These are phyloP conservation scores for Drosophila chauvacae DNA, from an alignment of 1,140 invertebrate genomes.

Conservation along the genomic window DNA sequence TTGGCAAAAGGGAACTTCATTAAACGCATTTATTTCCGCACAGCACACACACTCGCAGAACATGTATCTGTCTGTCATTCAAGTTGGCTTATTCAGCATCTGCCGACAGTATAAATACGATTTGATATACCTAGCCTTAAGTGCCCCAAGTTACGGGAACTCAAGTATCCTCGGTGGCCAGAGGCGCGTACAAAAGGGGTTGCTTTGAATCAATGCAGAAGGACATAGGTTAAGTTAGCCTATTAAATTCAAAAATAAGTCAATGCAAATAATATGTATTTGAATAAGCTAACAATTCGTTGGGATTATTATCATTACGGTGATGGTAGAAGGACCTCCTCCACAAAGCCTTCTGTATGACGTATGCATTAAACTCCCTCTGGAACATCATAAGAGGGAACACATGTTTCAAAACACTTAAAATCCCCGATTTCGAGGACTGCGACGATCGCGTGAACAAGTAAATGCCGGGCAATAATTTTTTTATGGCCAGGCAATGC, in stretches of 20 bases:
- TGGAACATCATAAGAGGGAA: constrained; percentile 25
- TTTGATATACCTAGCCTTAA: constrained; percentile 41
- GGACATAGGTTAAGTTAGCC: background rate
- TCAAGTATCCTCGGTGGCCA: constrained; percentile 11
- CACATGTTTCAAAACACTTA: constrained; percentile 74
- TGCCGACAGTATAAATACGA: constrained; percentile 58
- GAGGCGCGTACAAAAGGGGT: background rate
- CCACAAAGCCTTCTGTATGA: background rate
- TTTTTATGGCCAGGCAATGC: constrained; percentile 70
- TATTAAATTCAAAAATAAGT: background rate
- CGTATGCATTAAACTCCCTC: background rate
- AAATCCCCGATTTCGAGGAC: constrained; percentile 50
- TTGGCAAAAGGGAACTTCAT: constrained; percentile 65
- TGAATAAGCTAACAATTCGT: background rate
- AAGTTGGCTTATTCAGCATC: constrained; percentile 55
- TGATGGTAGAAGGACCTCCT: background rate
- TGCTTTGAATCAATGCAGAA: background rate
- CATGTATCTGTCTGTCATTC: constrained; percentile 52
- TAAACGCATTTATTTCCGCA: constrained; percentile 65
- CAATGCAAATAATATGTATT: background rate
- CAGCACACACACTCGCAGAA: constrained; percentile 24
- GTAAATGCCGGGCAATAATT: constrained; percentile 72
- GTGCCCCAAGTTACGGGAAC: background rate
- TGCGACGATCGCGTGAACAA: constrained; percentile 60
- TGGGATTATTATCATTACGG: too few species aligned